phyloP scores from a whole-genome alignment of 2,888 invertebrate genomes.

The Eueremaeus valkanovi region DNA sequence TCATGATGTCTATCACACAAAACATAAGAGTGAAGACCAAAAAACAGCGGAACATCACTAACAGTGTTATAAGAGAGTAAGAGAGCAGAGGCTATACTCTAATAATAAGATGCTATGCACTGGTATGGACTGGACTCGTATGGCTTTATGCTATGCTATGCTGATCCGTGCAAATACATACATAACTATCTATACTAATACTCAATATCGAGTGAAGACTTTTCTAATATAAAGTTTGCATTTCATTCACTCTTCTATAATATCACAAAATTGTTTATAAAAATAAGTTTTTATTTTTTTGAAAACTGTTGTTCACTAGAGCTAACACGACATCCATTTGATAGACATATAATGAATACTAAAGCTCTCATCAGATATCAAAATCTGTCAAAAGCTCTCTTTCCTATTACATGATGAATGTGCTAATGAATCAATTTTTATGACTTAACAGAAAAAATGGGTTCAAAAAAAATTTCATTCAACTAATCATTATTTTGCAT shows the following conservation, averaged over 20 bases:
- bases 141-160: background rate
- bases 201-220: background rate
- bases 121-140: background rate
- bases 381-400: too few relatives aligned
- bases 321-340: background rate
- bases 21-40: background rate
- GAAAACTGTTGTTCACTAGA: background rate
- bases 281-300: too few relatives aligned
- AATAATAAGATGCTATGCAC: background rate
- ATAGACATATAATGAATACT: background rate
- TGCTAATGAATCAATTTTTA: too few relatives aligned
- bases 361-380: too few relatives aligned
- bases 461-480: too few relatives aligned
- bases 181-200: background rate
- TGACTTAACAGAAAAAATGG: too few relatives aligned
- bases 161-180: conserved; percentile 10
- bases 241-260: background rate
- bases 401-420: too few relatives aligned
- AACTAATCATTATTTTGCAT: too few relatives aligned
- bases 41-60: background rate
- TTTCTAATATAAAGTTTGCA: background rate
- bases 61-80: background rate
- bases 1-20: conserved; percentile 22
- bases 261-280: background rate
- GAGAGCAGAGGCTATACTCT: background rate